These are phyloP conservation scores for Drosophila hawaiiensis DNA, from an alignment of 2,888 invertebrate genomes.

Conservation along the genomic window DNA sequence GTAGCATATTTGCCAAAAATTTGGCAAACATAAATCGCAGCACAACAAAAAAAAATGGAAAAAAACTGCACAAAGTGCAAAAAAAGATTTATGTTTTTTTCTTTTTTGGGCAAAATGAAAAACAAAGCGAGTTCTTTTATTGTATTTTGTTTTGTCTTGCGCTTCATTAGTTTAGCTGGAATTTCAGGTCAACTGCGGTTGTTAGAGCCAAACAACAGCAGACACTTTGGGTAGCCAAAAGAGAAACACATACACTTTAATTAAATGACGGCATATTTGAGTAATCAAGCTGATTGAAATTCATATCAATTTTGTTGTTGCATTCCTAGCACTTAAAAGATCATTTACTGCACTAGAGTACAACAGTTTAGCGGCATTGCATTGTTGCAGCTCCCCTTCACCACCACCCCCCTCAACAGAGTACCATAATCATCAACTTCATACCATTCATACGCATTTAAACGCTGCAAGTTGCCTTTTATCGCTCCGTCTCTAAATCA, in stretches of 20 bases:
- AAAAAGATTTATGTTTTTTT: slow-evolving; percentile 13
- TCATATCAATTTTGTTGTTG: neutral
- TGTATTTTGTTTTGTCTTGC: slow-evolving; percentile 34
- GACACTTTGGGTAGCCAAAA: slow-evolving; percentile 16
- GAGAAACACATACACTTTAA: slow-evolving; percentile 24
- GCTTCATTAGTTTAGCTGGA: slow-evolving; percentile 71
- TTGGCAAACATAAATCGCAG: slow-evolving; percentile 32
- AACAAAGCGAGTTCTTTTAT: slow-evolving; percentile 48
- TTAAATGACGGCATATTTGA: neutral
- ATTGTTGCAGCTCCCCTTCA: slow-evolving; percentile 14
- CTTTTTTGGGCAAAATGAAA: slow-evolving; percentile 14
- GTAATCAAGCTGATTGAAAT: slow-evolving; percentile 3
- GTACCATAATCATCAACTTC: slow-evolving; percentile 16
- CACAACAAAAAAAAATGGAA: slow-evolving; percentile 1
- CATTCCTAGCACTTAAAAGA: slow-evolving; percentile 10
- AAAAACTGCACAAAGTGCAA: slow-evolving; percentile 55
- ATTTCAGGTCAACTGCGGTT: slow-evolving; percentile 68
- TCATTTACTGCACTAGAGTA: neutral
- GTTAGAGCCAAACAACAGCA: slow-evolving; percentile 23
- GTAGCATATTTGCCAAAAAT: slow-evolving; percentile 40
- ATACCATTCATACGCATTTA: slow-evolving; percentile 19
- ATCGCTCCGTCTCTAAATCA: slow-evolving; percentile 45
- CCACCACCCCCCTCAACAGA: neutral
- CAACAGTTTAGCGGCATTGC: slow-evolving; percentile 11
- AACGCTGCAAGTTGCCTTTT: slow-evolving; percentile 29